Base-by-base conservation (phyloP, 2,797 vertebrate genomes). In the Bovichtus diacanthus region DNA sequence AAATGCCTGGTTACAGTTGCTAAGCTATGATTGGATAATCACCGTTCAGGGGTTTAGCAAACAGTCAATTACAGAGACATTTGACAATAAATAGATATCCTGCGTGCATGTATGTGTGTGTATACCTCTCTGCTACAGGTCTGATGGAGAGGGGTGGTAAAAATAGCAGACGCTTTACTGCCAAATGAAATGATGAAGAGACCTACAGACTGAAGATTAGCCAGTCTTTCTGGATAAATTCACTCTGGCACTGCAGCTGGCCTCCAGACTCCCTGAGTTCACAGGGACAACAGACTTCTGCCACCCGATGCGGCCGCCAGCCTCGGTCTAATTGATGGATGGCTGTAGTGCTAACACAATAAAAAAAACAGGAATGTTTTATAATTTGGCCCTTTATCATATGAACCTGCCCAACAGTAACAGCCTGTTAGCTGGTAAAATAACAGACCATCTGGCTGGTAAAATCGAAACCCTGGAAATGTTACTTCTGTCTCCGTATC, bases 161-260 rank as follows among this genome's bases (percentile, higher is more conserved):
- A 86, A 83, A 83, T 79, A 91, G 74, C 63, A 19, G 23, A 46
- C n/a, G 34, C 19, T 64, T 74, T 76, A 38, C 16, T 50, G 21
- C 59, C 44, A 74, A 88, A 88, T 88, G 2, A 68, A 77, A 88
- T 91, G 75, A 78, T 55, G 54, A 53, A 25, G 31, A 76, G 76
- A 73, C 18, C 68, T 63, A 41, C 63, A 81, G 43, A 81, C 74
- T 47, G 21, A 64, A 78, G 50, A 83, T 77, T 15, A 85, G 46
- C 44, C 18, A 3, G 56, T 64, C 50, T 86, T 67, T 38, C 53
- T 46, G 69, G 70, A 80, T 80, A 70, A 55, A 80, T 82, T 70
- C 46, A 80, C 36, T 55, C 56, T 13, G 58, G 27, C 67, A 6
- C 63, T 62, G 60, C 74, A 77, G 73, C 78, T 63, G 77, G 31